Evolutionary conservation across 2,113 vertebrate genomes (phyloP), one percentile per base, ranked within the genome.

Genomic region (Cyprinodon variegatus): DNA sequence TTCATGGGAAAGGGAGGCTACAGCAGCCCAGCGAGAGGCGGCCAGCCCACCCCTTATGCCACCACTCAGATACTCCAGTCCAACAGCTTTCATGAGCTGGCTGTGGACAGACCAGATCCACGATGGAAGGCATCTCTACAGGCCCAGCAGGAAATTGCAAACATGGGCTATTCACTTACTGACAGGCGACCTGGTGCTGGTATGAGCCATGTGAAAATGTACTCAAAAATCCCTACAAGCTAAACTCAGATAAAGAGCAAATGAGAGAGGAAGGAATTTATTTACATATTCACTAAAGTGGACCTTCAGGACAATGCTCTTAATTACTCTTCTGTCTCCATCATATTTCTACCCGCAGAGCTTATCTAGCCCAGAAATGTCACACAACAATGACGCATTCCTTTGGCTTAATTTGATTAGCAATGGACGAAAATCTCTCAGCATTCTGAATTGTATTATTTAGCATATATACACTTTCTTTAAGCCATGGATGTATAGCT

Each of bases 41-140:
- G 92, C 0, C 96, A 98, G 87, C 95, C 97, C 36, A 97, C 96
- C 0, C 97, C 97, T 1, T 98, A 98, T 72, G 97, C 97, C 92
- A 98, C 97, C 36, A 97, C 96, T 3, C 97, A 98, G 92, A 98
- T 98, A 83, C 87, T 98, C 69, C 97, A 98, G 91, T 98, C 97
- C 88, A 97, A 94, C 89, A 98, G 97, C 92, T 98, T 98, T 89
- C 97, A 98, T 1, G 97, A 98, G 85, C 83, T 98, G 90, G 96
- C 96, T 3, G 96, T 98, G 0, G 97, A 98, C 85, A 93, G 97
- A 79, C 97, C 97, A 29, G 97, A 98, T 84, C 96, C 96, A 0
- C 96, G 97, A 61, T 98, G 97, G 97, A 98, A 98, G 91, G 95
- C 96, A 61, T 96, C 96, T n/a, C 91, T 97, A 78, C 97, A 96